A percentile compares a stretch with the other conserved stretches of the same genome.
phyloP scores from a whole-genome alignment of 2,113 vertebrate species.

The Podocnemis expansa region DNA sequence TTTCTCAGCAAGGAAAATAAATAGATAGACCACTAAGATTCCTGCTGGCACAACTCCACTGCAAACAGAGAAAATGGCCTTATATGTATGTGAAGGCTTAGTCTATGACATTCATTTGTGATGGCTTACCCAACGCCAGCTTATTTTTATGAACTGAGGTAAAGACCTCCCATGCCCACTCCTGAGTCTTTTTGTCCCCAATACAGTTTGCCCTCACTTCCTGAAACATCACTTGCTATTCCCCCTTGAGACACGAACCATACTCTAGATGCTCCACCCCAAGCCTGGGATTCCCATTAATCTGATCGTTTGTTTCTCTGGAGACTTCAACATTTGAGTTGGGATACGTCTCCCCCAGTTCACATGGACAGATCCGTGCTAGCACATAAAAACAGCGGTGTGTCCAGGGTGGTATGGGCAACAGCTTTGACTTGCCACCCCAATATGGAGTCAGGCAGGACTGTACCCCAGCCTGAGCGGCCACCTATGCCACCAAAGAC shows the following conservation, averaged over 20 bases:
- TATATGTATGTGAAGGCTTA: neutral
- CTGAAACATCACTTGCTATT: fast-evolving
- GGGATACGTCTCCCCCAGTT: neutral
- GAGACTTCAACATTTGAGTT: neutral
- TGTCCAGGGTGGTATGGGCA: neutral
- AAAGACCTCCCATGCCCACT: neutral
- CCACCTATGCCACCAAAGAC: neutral
- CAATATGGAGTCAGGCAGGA: neutral
- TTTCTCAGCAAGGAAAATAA: neutral
- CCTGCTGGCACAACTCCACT: neutral
- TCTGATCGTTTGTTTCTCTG: neutral
- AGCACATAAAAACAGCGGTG: neutral
- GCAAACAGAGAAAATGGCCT: neutral
- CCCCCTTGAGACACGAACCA: neutral
- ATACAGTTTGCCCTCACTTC: neutral
- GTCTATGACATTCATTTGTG: neutral
- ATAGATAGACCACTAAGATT: neutral
- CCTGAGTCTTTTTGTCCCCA: neutral
- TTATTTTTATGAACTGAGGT: neutral
- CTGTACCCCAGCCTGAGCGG: neutral
- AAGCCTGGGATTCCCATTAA: neutral
- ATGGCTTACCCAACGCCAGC: neutral
- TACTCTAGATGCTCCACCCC: neutral
- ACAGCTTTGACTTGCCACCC: neutral
- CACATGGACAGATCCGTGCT: neutral